A percentile compares a stretch with the other conserved stretches of the same genome.
These are phyloP conservation scores for Erinaceus europaeus DNA, from an alignment of 2,113 vertebrate genomes.

Conservation along the genomic window DNA sequence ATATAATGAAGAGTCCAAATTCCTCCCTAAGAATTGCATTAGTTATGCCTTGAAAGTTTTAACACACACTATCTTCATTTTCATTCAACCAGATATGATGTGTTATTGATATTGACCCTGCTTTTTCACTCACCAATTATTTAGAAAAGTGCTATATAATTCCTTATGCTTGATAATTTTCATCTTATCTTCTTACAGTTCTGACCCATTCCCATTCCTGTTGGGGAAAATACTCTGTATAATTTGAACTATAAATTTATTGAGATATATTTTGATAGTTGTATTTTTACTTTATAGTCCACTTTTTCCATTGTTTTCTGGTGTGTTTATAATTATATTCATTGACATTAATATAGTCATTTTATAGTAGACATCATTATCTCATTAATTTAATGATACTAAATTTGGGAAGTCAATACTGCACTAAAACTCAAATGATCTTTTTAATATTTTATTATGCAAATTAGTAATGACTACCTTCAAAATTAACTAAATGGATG, in stretches of 20 bases:
- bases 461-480: neutral
- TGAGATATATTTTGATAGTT: neutral
- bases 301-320: neutral
- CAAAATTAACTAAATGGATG: neutral
- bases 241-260: neutral
- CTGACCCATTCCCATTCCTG: neutral
- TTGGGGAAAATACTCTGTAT: neutral
- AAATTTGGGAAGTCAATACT: neutral
- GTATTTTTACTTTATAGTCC: neutral
- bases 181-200: neutral
- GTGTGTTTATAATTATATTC: neutral
- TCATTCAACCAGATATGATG: neutral
- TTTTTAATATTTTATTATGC: neutral
- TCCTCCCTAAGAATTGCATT: too few species aligned
- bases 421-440: neutral
- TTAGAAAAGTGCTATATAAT: neutral
- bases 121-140: neutral
- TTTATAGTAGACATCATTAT: neutral
- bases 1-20: too few species aligned
- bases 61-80: neutral
- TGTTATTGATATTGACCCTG: neutral
- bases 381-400: neutral
- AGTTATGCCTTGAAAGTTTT: too few species aligned
- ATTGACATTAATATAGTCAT: neutral
- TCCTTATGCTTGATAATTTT: neutral